Evolutionary conservation across 2,113 vertebrate species (phyloP).

Genomic region (Atlantisia rogersi): DNA sequence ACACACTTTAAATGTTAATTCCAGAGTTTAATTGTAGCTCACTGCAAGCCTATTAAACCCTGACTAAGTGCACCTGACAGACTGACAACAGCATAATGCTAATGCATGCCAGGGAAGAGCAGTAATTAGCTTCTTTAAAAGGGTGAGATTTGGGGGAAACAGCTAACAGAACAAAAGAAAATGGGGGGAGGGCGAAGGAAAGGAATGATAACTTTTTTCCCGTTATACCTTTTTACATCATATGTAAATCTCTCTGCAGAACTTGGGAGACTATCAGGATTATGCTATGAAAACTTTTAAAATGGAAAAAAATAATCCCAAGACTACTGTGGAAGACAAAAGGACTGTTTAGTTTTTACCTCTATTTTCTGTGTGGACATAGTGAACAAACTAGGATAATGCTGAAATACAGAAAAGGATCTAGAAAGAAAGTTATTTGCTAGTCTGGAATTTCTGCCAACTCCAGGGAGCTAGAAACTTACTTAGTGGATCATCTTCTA

Average conservation of each 20-base stretch:
- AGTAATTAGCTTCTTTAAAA: constrained; percentile 62
- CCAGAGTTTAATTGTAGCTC: constrained; percentile 71
- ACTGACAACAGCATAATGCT: constrained; percentile 70
- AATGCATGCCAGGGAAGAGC: constrained; percentile 61
- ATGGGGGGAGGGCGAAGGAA: background rate
- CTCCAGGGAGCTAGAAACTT: background rate
- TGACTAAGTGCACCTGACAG: constrained; percentile 73
- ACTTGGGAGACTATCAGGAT: background rate
- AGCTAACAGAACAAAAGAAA: constrained; percentile 59
- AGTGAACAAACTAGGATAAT: background rate
- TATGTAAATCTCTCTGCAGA: background rate
- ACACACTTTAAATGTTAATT: constrained; percentile 73
- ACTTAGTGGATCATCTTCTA: background rate
- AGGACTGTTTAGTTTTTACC: background rate
- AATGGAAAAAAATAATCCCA: background rate
- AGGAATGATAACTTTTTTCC: background rate
- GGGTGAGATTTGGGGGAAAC: constrained; percentile 32
- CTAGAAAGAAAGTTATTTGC: background rate
- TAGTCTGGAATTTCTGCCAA: background rate
- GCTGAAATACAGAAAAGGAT: background rate
- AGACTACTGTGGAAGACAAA: background rate
- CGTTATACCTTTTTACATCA: background rate
- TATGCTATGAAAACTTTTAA: background rate
- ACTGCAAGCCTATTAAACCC: constrained; percentile 66
- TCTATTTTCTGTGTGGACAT: background rate